Evolutionary conservation across 2,113 vertebrate genomes (phyloP).

Genomic region (Circaetus cinerascens): DNA sequence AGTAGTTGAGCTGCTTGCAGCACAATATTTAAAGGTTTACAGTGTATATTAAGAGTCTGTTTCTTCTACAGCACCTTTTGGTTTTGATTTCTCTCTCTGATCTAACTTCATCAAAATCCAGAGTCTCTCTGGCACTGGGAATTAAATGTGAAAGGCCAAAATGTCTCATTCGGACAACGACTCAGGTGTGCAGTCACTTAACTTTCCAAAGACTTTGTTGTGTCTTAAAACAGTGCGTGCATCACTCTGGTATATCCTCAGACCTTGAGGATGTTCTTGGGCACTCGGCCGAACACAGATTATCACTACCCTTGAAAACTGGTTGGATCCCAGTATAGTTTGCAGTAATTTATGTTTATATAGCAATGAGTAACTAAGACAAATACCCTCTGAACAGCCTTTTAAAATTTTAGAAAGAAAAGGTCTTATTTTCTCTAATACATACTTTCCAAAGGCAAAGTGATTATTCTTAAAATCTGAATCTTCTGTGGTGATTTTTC

Average conservation of each 20-base stretch:
- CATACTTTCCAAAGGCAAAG: background rate
- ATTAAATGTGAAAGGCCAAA: background rate
- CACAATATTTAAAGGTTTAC: background rate
- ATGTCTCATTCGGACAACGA: background rate
- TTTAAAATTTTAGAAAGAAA: background rate
- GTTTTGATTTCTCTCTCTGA: background rate
- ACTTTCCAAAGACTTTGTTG: background rate
- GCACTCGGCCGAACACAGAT: background rate
- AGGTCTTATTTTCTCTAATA: background rate
- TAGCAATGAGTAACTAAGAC: background rate
- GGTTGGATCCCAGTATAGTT: background rate
- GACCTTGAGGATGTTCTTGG: background rate
- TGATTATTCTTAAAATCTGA: background rate
- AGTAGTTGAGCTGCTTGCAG: background rate
- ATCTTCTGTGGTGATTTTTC: background rate
- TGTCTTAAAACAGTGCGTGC: background rate
- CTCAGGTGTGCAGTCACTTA: background rate
- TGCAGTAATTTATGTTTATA: background rate
- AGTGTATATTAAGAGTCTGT: background rate
- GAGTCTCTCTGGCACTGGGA: background rate
- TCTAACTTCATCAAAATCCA: background rate
- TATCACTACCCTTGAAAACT: background rate
- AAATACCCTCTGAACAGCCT: background rate
- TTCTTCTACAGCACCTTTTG: background rate
- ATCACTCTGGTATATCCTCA: background rate